Evolutionary conservation across 1,140 invertebrate species (phyloP).

Genomic region (Ruditapes philippinarum): DNA sequence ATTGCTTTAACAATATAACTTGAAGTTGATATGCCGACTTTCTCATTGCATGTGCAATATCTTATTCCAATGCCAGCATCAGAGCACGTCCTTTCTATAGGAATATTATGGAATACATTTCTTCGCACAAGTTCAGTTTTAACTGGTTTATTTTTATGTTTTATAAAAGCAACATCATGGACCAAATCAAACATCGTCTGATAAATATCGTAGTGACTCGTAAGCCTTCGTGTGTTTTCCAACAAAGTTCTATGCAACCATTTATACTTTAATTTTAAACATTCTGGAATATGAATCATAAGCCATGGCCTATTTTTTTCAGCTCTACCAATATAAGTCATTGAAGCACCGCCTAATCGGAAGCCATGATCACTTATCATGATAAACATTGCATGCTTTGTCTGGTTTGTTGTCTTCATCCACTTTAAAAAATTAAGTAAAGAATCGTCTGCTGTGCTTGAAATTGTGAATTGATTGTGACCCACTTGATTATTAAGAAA

Average conservation of each 20-base stretch:
- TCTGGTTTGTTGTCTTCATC: slow-evolving; percentile 50
- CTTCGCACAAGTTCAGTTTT: slow-evolving; percentile 1
- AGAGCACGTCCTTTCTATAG: slow-evolving; percentile 53
- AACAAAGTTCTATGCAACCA: not conserved
- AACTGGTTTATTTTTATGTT: not conserved
- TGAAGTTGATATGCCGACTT: not conserved
- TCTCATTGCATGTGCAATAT: slow-evolving; percentile 69
- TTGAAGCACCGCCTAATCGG: slow-evolving; percentile 40
- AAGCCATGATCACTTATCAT: slow-evolving; percentile 67
- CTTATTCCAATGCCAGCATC: slow-evolving; percentile 63
- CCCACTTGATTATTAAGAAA: slow-evolving; percentile 60
- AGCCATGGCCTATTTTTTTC: slow-evolving; percentile 64
- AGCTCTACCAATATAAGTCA: slow-evolving; percentile 59
- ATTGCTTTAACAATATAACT: slow-evolving; percentile 9
- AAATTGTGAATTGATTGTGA: slow-evolving; percentile 23
- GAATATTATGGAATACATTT: slow-evolving; percentile 67
- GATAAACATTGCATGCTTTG: slow-evolving; percentile 52
- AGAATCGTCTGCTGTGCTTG: slow-evolving; percentile 64
- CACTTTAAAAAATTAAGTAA: slow-evolving; percentile 72
- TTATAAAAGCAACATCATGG: not conserved
- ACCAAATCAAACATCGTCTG: slow-evolving; percentile 62
- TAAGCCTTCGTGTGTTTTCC: slow-evolving; percentile 38
- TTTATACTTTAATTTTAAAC: slow-evolving; percentile 34
- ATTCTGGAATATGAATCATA: slow-evolving; percentile 55
- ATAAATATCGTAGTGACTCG: slow-evolving; percentile 60